Base-by-base conservation (phyloP, 2,888 invertebrate genomes). In the Cheilosia soror region DNA sequence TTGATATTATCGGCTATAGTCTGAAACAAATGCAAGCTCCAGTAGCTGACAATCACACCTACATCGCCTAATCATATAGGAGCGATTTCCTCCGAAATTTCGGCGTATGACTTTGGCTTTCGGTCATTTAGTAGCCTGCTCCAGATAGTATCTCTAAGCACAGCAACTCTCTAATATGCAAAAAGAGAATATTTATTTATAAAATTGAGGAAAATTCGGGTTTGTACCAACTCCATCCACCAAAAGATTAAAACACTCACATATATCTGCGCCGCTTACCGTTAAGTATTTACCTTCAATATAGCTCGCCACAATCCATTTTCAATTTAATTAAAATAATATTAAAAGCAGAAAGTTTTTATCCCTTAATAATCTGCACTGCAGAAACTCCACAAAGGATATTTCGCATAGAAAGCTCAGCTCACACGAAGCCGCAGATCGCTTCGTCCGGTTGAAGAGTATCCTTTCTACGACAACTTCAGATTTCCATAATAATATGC, bases 401-500 rank as follows among this genome's bases (percentile, higher is more conserved):
- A 73, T 53, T 66, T 27, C 15, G 13, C n/a, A 4, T 20, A 60
- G 7, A 33, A 29, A 9, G 15, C 60, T 40, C 25, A n/a, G 13
- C 53, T 33, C 44, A 42, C 25, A 51, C 25, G 29, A 31, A 44
- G 49, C 31, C 55, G 40, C 15, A 63, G 57, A 44, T 33, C 51
- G 68, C 13, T 66, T 66, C 37, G 29, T 5, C 53, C 47, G 37
- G 55, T 75, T 63, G 9, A n/a, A 72, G 66, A 49, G 65, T 53
- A 79, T 68, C 58, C 65, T 55, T 75, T 65, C 29, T 65, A 44
- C 69, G 53, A 75, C 71, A 71, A 79, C 79, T 80, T 75, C 65
- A 53, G 75, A 84, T 84, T 80, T 80, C 75, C 80, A 84, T 84
- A 79, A 79, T 84, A 84, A 84, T 75, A 37, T 75, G 79, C 79